Evolutionary conservation across 92 coral and sea anemone species (phyloP).

Genomic region (Umimayanthus kanabou): DNA sequence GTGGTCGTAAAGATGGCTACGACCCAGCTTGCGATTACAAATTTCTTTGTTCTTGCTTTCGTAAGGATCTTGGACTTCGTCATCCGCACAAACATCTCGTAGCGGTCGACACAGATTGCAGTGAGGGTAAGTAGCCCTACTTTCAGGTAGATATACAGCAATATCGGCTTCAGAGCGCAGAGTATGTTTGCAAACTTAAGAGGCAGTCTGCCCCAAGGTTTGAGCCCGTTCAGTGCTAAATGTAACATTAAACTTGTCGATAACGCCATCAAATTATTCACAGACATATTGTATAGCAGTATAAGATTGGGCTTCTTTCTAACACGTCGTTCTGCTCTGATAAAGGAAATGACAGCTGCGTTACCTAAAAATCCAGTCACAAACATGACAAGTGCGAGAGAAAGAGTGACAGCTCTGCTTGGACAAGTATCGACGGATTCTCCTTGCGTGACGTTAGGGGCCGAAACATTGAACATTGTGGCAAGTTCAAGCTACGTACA

Average conservation of each 20-base stretch:
- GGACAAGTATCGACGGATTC: neutral
- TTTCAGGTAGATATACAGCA: slow-evolving; percentile 32
- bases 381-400: slow-evolving; percentile 8
- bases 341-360: slow-evolving; percentile 26
- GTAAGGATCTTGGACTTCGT: slow-evolving; percentile 29
- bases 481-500: neutral
- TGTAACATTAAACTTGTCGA: slow-evolving; percentile 22
- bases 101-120: slow-evolving; percentile 41
- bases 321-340: neutral
- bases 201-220: neutral
- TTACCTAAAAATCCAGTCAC: slow-evolving; percentile 14
- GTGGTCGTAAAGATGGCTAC: slow-evolving; percentile 20
- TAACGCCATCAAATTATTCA: slow-evolving; percentile 27
- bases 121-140: slow-evolving; percentile 39
- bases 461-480: slow-evolving; percentile 23
- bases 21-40: slow-evolving; percentile 22
- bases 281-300: slow-evolving; percentile 34
- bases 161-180: slow-evolving; percentile 40
- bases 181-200: slow-evolving; percentile 19
- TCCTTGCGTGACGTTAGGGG: neutral
- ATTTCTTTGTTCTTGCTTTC: slow-evolving; percentile 12
- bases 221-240: neutral
- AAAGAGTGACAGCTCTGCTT: slow-evolving; percentile 32
- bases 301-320: neutral
- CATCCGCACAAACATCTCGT: slow-evolving; percentile 40